Base-by-base conservation (phyloP, 2,888 invertebrate species). In the Cinara cedri region DNA sequence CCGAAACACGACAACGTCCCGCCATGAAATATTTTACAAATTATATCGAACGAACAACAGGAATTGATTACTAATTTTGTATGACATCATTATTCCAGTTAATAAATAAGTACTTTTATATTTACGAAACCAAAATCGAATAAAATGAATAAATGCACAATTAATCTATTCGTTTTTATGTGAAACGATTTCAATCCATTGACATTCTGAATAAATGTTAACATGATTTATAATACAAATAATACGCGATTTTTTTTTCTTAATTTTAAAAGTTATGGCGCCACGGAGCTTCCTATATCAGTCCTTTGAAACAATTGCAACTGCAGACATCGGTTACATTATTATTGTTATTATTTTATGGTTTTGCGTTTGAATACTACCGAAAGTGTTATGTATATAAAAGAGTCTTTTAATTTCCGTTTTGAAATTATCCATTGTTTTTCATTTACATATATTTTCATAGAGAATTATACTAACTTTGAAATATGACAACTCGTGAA, bases 401-500 rank as follows among this genome's bases (percentile, higher is more conserved):
- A 46, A 60, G 72, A 13, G 13, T 72, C 57, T 60, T 60, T 72
- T 72, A 57, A 46, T 60, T 72, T 57, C 44, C 57, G 44, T 71
- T 71, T 60, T 26, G 46, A 72, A 72, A 72, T 60, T 46, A 72
- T 46, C 46, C 46, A 46, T 72, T 46, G 46, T 46, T 26, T 60
- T 46, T 70, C 13, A 72, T 72, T 72, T 60, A 46, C 46, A 60
- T 46, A 57, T 46, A 60, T 70, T 10, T 54, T 72, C 21, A 3
- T 44, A 46, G 26, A 3, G 46, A 72, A 26, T 72, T 72, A 26
- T 16, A 34, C 34, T 9, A 13, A 57, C 44, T 72, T 72, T 46
- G n/a, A 46, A 46, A 60, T 46, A 46, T 46, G n/a, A 46, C 46
- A 9, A 46, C 46, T 72, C 46, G 3, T n/a, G 26, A 42, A n/a